Conservation (phyloP, 1,140 invertebrate species). For the Meteorus sp. region DNA sequence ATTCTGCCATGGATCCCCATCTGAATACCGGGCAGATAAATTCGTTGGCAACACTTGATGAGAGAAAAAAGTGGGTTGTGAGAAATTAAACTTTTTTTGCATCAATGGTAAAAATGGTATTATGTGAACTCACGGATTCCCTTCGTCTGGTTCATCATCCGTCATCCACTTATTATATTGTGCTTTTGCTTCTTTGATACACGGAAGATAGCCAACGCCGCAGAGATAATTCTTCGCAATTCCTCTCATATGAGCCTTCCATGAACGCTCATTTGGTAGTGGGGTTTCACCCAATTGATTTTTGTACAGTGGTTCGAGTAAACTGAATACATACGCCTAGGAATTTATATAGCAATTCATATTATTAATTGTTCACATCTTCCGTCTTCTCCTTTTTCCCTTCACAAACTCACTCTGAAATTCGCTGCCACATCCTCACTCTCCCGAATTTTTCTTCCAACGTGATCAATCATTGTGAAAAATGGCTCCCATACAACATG, state of each 20-base stretch:
- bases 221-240: constrained; percentile 71
- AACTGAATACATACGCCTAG: constrained; percentile 66
- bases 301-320: constrained; percentile 69
- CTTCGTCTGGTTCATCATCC: constrained; percentile 67
- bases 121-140: constrained; percentile 77
- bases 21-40: constrained; percentile 77
- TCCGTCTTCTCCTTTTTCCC: background rate
- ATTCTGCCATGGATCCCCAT: constrained; percentile 75
- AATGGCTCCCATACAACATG: constrained; percentile 77
- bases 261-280: constrained; percentile 61
- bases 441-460: constrained; percentile 71
- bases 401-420: constrained; percentile 62
- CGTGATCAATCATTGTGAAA: constrained; percentile 77
- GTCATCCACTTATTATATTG: constrained; percentile 71
- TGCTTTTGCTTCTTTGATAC: constrained; percentile 67
- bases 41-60: constrained; percentile 68
- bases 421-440: constrained; percentile 63
- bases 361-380: background rate
- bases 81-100: background rate
- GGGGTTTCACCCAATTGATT: constrained; percentile 60
- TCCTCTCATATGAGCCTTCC: constrained; percentile 64
- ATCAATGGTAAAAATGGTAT: constrained; percentile 22
- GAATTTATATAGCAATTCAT: constrained; percentile 1
- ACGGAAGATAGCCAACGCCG: constrained; percentile 71
- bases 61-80: background rate